Percentiles rank a stretch among this genome's conserved stretches.
Evolutionary conservation across 2,797 vertebrate species (phyloP).

Genomic region (Syndactyla subalaris): DNA sequence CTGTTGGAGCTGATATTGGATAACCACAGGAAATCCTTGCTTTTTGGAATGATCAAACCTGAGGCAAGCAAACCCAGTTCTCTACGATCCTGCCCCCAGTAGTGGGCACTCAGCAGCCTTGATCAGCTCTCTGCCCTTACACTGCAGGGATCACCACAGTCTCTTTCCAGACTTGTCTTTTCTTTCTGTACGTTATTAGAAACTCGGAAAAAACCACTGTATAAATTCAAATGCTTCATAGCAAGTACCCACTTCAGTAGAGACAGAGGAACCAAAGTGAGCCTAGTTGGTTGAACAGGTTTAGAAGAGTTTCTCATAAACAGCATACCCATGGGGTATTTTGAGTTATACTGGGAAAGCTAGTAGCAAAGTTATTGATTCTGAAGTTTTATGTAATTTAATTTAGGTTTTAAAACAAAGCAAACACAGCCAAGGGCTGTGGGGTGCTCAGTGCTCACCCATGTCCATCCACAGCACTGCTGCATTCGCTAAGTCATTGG

Average conservation of each 20-base stretch:
- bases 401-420: not conserved
- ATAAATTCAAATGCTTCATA: not conserved
- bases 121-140: not conserved
- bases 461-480: not conserved
- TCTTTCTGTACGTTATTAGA: not conserved
- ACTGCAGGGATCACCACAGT: not conserved
- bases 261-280: not conserved
- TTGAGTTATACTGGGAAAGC: not conserved
- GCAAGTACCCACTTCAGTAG: not conserved
- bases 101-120: not conserved
- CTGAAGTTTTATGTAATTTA: not conserved
- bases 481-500: accelerated
- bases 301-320: not conserved
- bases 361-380: not conserved
- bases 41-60: not conserved
- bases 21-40: not conserved
- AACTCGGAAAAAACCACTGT: not conserved
- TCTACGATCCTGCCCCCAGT: accelerated
- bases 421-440: not conserved
- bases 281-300: not conserved
- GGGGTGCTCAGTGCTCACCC: accelerated
- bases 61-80: not conserved
- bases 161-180: not conserved
- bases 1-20: accelerated
- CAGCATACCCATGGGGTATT: accelerated